Percentiles rank a stretch among this genome's conserved stretches.
phyloP scores from a whole-genome alignment of 2,113 vertebrate genomes.

The Uropsilus gracilis region DNA sequence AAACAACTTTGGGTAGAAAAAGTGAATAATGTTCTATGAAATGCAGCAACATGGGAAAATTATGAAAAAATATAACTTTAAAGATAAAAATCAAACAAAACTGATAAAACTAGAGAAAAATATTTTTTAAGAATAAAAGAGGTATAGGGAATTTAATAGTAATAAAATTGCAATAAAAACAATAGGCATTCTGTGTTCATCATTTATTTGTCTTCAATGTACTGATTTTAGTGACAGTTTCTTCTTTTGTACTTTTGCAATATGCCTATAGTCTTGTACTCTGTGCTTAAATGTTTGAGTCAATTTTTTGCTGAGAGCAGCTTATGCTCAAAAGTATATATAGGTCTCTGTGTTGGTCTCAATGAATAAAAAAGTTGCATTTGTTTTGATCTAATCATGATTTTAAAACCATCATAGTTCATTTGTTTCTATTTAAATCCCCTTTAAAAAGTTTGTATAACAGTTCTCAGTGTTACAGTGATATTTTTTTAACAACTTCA shows the following conservation, averaged over 20 bases:
- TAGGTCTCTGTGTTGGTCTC: not conserved
- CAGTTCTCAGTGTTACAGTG: not conserved
- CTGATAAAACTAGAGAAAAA: not conserved
- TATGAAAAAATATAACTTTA: not conserved
- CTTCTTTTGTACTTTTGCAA: not conserved
- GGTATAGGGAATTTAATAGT: not conserved
- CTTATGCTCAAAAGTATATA: not conserved
- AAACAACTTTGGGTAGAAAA: constrained; percentile 13
- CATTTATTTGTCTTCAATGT: not conserved
- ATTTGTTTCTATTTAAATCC: constrained; percentile 9
- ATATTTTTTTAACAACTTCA: constrained; percentile 11
- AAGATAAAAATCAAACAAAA: not conserved
- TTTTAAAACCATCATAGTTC: constrained; percentile 1
- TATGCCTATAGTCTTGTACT: not conserved
- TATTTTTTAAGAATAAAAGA: not conserved
- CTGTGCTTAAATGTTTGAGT: not conserved
- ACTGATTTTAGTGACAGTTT: not conserved
- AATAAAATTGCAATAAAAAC: not conserved
- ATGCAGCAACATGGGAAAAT: no score
- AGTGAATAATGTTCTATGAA: not conserved
- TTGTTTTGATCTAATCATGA: constrained; percentile 5
- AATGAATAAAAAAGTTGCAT: not conserved
- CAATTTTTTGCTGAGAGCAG: not conserved
- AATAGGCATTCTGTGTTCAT: not conserved
- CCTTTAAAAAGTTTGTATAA: not conserved